Evolutionary conservation across 2,888 invertebrate genomes (phyloP), one percentile per base, ranked within the genome.

Genomic region (Podabrus alpinus): DNA sequence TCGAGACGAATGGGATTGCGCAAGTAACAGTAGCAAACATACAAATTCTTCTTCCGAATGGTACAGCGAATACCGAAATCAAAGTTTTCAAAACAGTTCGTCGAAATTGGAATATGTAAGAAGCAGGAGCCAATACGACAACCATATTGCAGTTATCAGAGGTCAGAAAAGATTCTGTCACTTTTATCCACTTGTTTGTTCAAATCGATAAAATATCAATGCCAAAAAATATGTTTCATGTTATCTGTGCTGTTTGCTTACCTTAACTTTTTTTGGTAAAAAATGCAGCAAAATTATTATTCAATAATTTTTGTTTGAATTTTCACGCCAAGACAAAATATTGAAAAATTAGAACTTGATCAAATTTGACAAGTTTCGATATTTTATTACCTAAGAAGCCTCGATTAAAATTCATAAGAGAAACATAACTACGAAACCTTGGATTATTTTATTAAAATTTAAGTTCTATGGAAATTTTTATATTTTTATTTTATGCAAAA

Each of bases 131-230:
- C 94, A 95, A 87, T 95, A 94, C 88, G 96, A 96, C 88, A 92
- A 93, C 72, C 95, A 95, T 88, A 96, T 96, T 86, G 94, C 92
- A 82, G 92, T 93, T 88, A 94, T 94, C 85, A 92, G 93, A 94
- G 95, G 95, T 95, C 91, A 89, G 84, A 64, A 66, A 19, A 45
- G 21, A 19, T 64, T 64, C 19, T 19, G 13, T 64, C 21, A 45
- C 45, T 45, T 45, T 45, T 45, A 45, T 45, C 45, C 45, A 45
- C 45, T 45, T 45, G 45, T 45, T 45, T 45, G 45, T 45, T 45
- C 13, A 45, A 45, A 45, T 45, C 45, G 45, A 45, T 45, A 45
- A 45, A 45, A 45, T 45, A n/a, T 45, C n/a, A 7, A 45, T 45
- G 45, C 45, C 45, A 45, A 45, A 45, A 45, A 45, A 45, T n/a